These are phyloP conservation scores for Anseranas semipalmata DNA, from an alignment of 2,113 vertebrate species.

Conservation along the genomic window DNA sequence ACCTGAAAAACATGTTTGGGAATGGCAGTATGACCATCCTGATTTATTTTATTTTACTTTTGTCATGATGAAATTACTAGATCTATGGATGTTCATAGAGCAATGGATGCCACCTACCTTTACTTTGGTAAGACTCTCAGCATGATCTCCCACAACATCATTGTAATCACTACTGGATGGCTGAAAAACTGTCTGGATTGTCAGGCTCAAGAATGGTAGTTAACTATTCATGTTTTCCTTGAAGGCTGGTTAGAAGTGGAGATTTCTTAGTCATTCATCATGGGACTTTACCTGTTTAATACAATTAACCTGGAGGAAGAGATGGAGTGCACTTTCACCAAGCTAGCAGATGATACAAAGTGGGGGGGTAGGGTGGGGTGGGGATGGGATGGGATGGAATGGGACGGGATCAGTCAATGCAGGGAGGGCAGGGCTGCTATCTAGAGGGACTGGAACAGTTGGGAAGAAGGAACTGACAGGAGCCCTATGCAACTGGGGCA, in stretches of 20 bases:
- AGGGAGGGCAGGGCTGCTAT: not conserved
- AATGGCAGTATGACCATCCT: not conserved
- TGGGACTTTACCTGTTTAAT: not conserved
- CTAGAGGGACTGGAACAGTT: not conserved
- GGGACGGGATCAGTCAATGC: too few species aligned
- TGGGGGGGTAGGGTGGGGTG: too few species aligned
- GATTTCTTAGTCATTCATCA: not conserved
- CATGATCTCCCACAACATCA: not conserved
- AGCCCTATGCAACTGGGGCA: fast-evolving
- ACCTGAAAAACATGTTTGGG: not conserved
- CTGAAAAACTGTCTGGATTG: not conserved
- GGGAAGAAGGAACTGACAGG: not conserved
- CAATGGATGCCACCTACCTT: not conserved
- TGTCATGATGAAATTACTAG: not conserved
- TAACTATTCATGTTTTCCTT: not conserved
- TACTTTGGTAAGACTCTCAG: not conserved
- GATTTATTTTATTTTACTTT: not conserved
- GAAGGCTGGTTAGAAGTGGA: not conserved
- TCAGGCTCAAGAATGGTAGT: not conserved
- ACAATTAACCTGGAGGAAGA: not conserved
- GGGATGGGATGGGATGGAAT: too few species aligned
- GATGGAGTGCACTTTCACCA: not conserved
- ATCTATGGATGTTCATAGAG: not conserved
- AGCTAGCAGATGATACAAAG: fast-evolving
- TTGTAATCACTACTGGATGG: not conserved